Evolutionary conservation across 1,140 invertebrate genomes (phyloP), one percentile per base, ranked within the genome.

Genomic region (Drosophila subobscura): DNA sequence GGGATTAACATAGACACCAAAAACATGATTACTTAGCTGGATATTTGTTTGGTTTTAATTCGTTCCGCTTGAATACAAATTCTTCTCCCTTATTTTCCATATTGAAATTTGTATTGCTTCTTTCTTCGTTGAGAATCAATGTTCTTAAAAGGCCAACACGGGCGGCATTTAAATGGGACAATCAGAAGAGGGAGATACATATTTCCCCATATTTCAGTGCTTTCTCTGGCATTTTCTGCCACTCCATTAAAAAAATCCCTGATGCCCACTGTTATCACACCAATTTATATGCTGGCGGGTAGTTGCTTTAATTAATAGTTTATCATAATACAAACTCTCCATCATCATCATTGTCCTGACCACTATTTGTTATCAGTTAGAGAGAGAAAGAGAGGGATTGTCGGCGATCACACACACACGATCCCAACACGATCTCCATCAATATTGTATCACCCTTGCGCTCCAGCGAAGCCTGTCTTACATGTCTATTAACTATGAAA

Each of bases 201-300:
- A 12, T 54, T 74, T 54, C 44, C 16, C 54, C 22, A 22, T 45
- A 29, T 27, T 37, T 72, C 50, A 57, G 14, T 66, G 56, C 44
- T 25, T 23, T 54, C 54, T 42, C 42, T 53, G 58, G 47, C 22
- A 16, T 33, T 41, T 86, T 70, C 50, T 57, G 78, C 60, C 56
- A 52, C 50, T 85, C 59, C 51, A 49, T 76, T 60, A 47, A 67
- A 56, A 56, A 67, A 68, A 68, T 54, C 12, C 56, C 14, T 25
- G 25, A 47, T 49, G 45, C 27, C 84, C 52, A 67, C 75, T 77
- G 79, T 75, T 84, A 89, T 89, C 85, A 89, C 85, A 89, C 85
- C 85, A 89, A 85, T 89, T 88, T 79, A 80, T 85, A 83, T 89
- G 68, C 72, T 90, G 86, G 86, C 86, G 86, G 86, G 86, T 86